Conservation (phyloP, 1,140 invertebrate species). For the Plectrocnemia conspersa region DNA sequence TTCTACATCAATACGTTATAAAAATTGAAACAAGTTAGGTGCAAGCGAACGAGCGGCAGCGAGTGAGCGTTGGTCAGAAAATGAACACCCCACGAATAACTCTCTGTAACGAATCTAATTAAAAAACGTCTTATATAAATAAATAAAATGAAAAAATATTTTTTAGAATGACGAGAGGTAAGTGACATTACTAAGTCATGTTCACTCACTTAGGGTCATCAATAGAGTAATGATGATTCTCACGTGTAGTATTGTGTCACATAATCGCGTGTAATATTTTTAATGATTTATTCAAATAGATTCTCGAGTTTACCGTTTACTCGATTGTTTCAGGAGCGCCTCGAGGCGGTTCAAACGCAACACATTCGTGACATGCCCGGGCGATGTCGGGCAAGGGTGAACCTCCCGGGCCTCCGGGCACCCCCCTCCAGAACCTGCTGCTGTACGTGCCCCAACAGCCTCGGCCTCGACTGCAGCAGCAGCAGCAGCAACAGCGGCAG, state of each 20-base stretch:
- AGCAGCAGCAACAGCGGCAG: not conserved
- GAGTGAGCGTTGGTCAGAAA: no score
- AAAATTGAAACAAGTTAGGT: no score
- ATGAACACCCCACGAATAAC: no score
- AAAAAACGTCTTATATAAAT: no score
- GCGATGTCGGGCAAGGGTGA: slow-evolving; percentile 30
- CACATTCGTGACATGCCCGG: slow-evolving; percentile 8
- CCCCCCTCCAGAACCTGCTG: slow-evolving; percentile 26
- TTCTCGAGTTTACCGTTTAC: no score
- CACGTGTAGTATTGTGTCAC: slow-evolving; percentile 93
- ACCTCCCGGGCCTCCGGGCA: slow-evolving; percentile 19
- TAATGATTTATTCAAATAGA: no score
- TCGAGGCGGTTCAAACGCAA: not conserved
- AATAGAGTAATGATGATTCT: slow-evolving; percentile 78
- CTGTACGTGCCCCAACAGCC: slow-evolving; percentile 25
- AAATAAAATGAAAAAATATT: no score
- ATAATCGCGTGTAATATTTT: slow-evolving; percentile 97
- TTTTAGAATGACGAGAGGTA: no score
- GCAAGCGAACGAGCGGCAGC: no score
- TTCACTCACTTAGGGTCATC: slow-evolving; percentile 97
- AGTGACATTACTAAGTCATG: no score
- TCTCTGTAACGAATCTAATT: no score
- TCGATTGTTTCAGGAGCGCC: slow-evolving; percentile 4
- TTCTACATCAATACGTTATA: no score
- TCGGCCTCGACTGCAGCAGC: not conserved